Conservation (phyloP, 1,140 invertebrate genomes). For the Ostrea denselamellosa region DNA sequence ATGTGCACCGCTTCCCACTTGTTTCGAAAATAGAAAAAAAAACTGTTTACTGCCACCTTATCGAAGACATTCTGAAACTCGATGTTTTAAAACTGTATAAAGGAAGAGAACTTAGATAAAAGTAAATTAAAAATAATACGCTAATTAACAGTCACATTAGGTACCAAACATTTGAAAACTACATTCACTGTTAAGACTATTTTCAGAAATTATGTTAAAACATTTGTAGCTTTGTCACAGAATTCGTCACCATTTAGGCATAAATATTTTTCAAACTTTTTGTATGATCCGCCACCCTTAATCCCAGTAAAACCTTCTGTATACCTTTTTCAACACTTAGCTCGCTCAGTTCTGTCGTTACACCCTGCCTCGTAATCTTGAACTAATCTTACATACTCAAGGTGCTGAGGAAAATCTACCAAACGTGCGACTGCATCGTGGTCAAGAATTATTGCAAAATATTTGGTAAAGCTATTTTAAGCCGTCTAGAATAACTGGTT, state of each 20-base stretch:
- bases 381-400: constrained; percentile 8
- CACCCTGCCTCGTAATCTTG: constrained; percentile 3
- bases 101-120: too few relatives aligned
- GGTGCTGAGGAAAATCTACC: neutral
- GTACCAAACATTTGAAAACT: too few relatives aligned
- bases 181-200: neutral
- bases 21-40: too few relatives aligned
- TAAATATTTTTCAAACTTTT: constrained; percentile 15
- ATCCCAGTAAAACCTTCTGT: constrained; percentile 1
- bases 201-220: neutral
- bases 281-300: neutral
- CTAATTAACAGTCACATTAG: too few relatives aligned
- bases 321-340: constrained; percentile 8
- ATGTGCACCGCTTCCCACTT: too few relatives aligned
- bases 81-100: too few relatives aligned
- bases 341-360: neutral
- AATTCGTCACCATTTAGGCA: neutral
- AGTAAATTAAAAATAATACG: too few relatives aligned
- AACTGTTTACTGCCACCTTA: too few relatives aligned
- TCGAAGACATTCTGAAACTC: too few relatives aligned
- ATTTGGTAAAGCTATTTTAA: neutral
- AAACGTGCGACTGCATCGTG: neutral
- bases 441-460: neutral
- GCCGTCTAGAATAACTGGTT: neutral
- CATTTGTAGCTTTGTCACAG: neutral